Base-by-base conservation (phyloP, 1,140 invertebrate genomes). In the Solenopsis invicta region DNA sequence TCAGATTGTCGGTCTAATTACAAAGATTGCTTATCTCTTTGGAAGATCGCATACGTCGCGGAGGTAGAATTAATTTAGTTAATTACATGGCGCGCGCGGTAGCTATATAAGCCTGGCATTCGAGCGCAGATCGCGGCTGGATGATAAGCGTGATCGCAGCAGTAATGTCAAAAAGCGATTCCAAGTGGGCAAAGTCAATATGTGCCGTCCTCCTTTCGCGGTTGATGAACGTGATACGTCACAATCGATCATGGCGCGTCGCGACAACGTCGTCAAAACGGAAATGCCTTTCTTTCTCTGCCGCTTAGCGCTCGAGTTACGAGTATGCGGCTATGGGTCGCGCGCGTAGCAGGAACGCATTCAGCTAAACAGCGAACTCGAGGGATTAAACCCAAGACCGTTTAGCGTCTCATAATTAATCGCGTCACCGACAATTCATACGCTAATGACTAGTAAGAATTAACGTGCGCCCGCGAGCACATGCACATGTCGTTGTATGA, bases 211-310 rank as follows among this genome's bases (percentile, higher is more conserved):
- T 75, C 48, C 54, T 85, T 54, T 89, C 74, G 69, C 37, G 34
- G 29, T 9, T 59, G 29, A 84, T 71, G 80, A 82, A 64, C 62
- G 41, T 8, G 45, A 90, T 90, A 75, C 64, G 75, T 90, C 89
- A 90, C 56, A 69, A 89, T 90, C 86, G 88, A 87, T 90, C 88
- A 90, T 59, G 45, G 18, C 59, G 54, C 61, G 72, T 88, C 80
- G 72, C 59, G 29, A 48, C 24, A 45, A 45, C 24, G 67, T n/a
- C 45, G 45, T 61, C 37, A 37, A 85, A 74, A 62, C 29, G 62
- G 41, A 81, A 85, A 72, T 67, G 84, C 74, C 72, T 77, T 75
- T 52, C 41, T 54, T 59, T 76, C 4, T 34, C 59, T 37, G n/a
- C n/a, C n/a, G n/a, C n/a, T n/a, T n/a, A n/a, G n/a, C n/a, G n/a